phyloP scores from a whole-genome alignment of 2,888 invertebrate species.

The Dryobota labecula region DNA sequence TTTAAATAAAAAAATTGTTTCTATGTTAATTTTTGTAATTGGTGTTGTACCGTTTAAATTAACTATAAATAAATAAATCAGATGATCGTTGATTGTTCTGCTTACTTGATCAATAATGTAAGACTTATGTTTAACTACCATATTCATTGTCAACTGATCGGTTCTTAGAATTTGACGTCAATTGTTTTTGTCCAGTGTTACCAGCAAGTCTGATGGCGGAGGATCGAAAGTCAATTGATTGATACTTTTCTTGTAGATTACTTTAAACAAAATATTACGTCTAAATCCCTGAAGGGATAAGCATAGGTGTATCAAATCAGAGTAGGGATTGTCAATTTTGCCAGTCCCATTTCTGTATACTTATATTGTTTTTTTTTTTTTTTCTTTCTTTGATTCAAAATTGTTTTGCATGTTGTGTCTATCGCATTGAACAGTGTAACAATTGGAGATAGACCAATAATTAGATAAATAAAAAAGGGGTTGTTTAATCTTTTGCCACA shows the following conservation, averaged over 20 bases:
- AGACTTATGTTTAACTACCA: background rate
- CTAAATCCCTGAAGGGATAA: background rate
- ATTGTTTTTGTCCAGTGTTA: conserved; percentile 5
- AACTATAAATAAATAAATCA: too few relatives aligned
- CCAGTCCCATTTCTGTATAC: background rate
- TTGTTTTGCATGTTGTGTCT: background rate
- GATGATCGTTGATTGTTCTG: too few relatives aligned
- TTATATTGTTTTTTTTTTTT: background rate
- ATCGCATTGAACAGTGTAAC: background rate
- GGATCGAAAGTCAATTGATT: background rate
- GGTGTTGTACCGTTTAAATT: too few relatives aligned
- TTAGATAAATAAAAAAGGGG: background rate
- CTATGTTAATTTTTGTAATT: too few relatives aligned
- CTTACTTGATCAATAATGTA: background rate
- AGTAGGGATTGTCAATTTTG: too few relatives aligned
- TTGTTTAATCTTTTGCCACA: background rate
- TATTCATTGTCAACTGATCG: conserved; percentile 4
- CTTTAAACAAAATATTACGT: background rate
- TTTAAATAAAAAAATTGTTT: too few relatives aligned
- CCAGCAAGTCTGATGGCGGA: background rate
- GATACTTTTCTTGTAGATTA: background rate
- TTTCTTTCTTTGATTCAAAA: background rate
- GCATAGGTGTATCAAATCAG: background rate
- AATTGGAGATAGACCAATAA: background rate
- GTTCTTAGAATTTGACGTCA: background rate